Percentiles rank a stretch among this genome's conserved stretches.
Conservation (phyloP, 2,113 vertebrate genomes). For the Hemibagrus wyckioides region DNA sequence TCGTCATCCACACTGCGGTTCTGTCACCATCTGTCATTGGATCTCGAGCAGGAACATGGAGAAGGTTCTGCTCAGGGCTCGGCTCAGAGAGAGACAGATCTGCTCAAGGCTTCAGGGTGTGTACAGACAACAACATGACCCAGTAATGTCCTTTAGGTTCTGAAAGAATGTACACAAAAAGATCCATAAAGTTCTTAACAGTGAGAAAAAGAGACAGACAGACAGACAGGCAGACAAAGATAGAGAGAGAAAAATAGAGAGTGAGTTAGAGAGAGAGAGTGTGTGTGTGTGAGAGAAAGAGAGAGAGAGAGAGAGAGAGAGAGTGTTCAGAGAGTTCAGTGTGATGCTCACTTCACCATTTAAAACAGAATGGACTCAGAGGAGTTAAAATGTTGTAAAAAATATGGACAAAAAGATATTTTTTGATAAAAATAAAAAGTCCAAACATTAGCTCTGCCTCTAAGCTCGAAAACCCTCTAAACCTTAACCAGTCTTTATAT, state of each 20-base stretch:
- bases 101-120: not conserved
- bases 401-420: not conserved
- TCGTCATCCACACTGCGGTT: constrained; percentile 25
- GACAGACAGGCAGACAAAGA: not conserved
- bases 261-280: too few species aligned
- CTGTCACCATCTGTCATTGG: constrained; percentile 24
- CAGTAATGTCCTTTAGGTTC: not conserved
- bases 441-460: too few species aligned
- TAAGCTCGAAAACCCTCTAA: too few species aligned
- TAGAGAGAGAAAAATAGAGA: too few species aligned
- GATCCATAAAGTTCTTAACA: not conserved
- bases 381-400: not conserved
- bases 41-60: not conserved
- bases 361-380: not conserved
- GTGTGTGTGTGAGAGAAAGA: too few species aligned
- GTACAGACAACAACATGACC: not conserved
- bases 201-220: not conserved
- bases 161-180: not conserved
- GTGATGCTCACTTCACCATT: too few species aligned
- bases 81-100: not conserved
- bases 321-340: not conserved
- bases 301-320: not conserved
- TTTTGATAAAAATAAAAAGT: not conserved
- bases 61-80: not conserved
- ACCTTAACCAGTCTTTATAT: too few species aligned